Percentiles rank a stretch among this genome's conserved stretches.
These are phyloP conservation scores for Pachyseris speciosa DNA, from an alignment of 64 coral and sea anemone species.

Conservation along the genomic window DNA sequence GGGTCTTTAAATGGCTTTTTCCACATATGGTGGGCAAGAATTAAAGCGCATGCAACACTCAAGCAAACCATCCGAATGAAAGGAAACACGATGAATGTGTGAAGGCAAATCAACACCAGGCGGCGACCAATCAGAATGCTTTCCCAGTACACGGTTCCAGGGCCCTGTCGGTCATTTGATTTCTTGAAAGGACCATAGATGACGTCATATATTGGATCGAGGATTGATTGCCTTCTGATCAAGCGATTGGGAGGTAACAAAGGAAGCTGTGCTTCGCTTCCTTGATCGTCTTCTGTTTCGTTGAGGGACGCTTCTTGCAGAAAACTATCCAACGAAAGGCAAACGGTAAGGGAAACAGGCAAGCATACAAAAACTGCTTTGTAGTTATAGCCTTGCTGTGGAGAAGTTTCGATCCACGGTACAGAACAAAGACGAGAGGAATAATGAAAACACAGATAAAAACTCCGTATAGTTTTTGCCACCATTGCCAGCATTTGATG, in stretches of 20 bases:
- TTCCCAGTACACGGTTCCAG: slow-evolving; percentile 83
- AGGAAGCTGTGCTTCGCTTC: neutral
- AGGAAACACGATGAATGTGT: slow-evolving; percentile 67
- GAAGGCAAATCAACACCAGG: slow-evolving; percentile 62
- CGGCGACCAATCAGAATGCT: slow-evolving; percentile 85
- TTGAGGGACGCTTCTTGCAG: neutral
- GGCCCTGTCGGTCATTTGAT: neutral
- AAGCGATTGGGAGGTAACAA: neutral
- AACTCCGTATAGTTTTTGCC: slow-evolving; percentile 17
- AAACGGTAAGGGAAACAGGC: slow-evolving; percentile 47
- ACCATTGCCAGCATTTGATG: slow-evolving; percentile 50
- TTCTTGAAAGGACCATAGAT: slow-evolving; percentile 73
- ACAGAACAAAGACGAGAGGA: slow-evolving; percentile 43
- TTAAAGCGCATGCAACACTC: slow-evolving; percentile 44
- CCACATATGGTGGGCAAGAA: slow-evolving; percentile 60
- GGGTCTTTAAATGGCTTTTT: slow-evolving; percentile 56
- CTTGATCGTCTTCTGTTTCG: neutral
- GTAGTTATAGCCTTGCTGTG: neutral
- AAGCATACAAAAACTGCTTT: slow-evolving; percentile 7
- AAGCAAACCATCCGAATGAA: slow-evolving; percentile 39
- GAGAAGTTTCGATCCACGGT: slow-evolving; percentile 26
- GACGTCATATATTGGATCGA: neutral
- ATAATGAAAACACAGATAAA: slow-evolving; percentile 30
- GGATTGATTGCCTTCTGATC: too few species aligned
- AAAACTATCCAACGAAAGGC: slow-evolving; percentile 14